Conservation (phyloP, 1,140 invertebrate species). For the Platyscapa corneri region DNA sequence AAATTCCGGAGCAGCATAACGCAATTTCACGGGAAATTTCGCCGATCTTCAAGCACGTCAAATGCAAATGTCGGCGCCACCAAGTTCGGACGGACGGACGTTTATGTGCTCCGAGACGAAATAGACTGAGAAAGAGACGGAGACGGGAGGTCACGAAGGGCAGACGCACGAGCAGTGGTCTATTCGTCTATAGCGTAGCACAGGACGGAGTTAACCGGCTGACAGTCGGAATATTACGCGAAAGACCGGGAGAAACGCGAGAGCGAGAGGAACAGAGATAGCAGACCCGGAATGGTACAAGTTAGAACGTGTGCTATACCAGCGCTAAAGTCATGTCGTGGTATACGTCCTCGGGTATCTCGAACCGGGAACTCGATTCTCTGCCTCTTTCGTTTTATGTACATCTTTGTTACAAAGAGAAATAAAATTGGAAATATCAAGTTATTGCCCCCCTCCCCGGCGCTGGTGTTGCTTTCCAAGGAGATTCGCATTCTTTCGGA, state of each 20-base stretch:
- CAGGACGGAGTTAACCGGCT: background rate
- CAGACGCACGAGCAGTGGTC: background rate
- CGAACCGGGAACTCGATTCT: background rate
- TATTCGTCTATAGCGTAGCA: background rate
- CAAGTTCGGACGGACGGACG: slow-evolving; percentile 22
- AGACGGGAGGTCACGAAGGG: background rate
- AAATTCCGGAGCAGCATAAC: slow-evolving; percentile 25
- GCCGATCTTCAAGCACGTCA: slow-evolving; percentile 49
- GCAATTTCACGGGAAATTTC: slow-evolving; percentile 50
- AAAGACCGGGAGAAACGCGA: background rate
- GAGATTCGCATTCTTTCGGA: too few relatives aligned
- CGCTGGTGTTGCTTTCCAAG: too few relatives aligned
- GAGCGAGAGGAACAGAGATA: background rate
- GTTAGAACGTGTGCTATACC: slow-evolving; percentile 4
- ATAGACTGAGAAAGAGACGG: background rate
- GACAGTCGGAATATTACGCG: slow-evolving; percentile 26
- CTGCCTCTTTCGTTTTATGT: background rate
- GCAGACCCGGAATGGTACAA: slow-evolving; percentile 8
- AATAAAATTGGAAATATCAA: slow-evolving; percentile 22
- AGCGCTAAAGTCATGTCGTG: background rate
- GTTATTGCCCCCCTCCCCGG: background rate
- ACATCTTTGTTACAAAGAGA: slow-evolving; percentile 27
- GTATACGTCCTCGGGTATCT: slow-evolving; percentile 1
- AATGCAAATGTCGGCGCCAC: slow-evolving; percentile 43
- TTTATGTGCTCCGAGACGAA: background rate